Base-by-base conservation (phyloP, 2,797 vertebrate genomes). In the Cephalopachus bancanus region DNA sequence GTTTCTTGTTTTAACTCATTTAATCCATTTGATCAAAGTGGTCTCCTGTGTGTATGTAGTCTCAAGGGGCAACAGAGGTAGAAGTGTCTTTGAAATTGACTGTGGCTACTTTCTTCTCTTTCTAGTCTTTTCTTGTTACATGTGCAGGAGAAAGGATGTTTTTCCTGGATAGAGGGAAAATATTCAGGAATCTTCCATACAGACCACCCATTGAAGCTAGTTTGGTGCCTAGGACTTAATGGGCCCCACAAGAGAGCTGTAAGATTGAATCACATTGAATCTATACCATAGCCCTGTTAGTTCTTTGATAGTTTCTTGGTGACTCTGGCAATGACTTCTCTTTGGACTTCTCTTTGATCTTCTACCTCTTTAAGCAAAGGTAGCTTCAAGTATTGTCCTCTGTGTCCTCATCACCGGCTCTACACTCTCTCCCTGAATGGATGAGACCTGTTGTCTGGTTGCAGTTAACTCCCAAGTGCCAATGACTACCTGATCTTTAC, bases 1-100 rank as follows among this genome's bases (percentile, higher is more conserved):
- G 75, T 83, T 93, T 33, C 62, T 89, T 95, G 10, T 84, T 96
- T 84, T 92, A 95, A 94, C 20, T 96, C 83, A 65, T 85, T 93
- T 72, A 94, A 83, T 93, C 62, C 12, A 81, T 84, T 93, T 88
- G 67, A 71, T 92, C 57, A 71, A 65, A 94, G 75, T 88, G 51
- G 44, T 92, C 89, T 94, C 91, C 71, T 79, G 83, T 92, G 91
- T 81, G 33, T 60, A 87, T 64, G 49, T 22, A 26, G 57, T 84
- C 44, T 93, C 96, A 74, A 87, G 97, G 78, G 94, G 80, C 26
- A 69, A 16, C 8, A 6, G 62, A 90, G 37, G 57, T 60, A 64
- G 87, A 94, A 44, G 9, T 53, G 33, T 17, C 84, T 96, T 78
- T 76, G 90, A 89, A 93, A 93, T 62, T 71, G 78, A 24, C 74